Evolutionary conservation across 2,888 invertebrate species (phyloP), one percentile per base, ranked within the genome.

Genomic region (Rapana venosa): DNA sequence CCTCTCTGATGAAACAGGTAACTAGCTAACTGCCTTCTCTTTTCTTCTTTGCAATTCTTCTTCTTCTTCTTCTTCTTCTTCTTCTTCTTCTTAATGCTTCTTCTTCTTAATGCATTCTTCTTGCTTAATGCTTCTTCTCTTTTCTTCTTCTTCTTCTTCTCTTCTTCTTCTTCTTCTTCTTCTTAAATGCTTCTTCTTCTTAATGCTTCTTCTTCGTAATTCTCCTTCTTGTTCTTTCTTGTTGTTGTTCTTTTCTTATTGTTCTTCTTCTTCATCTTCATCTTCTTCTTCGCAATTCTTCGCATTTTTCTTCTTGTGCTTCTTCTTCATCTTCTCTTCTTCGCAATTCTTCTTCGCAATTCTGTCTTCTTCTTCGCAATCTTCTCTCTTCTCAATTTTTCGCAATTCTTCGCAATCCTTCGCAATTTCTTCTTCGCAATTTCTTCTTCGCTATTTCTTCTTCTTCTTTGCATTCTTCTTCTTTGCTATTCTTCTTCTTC

Each of bases 1-100:
- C 91, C 93, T 96, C 11, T 95, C 95, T 4, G 96, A 96, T 90
- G 95, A 96, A 93, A 95, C 95, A 92, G 96, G 96, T 96, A 90
- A 91, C 93, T 89, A 8, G 61, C 61, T 61, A 15, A 11, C 26
- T 17, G 2, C 66, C 26, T 17, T 66, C 66, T 66, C 66, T 13
- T 66, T 26, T 13, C 66, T 66, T 47, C 47, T 17, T 61, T 17
- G 11, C 61, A 15, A 11, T 2, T 47, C 8, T 47, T 47, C 4
- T 47, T 47, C 4, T 47, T 47, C 8, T 47, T 47, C 8, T 2
- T 47, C 4, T 47, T 47, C 4, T 47, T 47, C 61, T 61, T 47
- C 47, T 2, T 47, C 8, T 47, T 47, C 4, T 47, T 47, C 4
- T 47, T 47, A 8, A 5, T 47, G 47, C 8, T 47, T 47, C 8